Conservation (phyloP, 2,888 invertebrate species). For the Germaria angustata region DNA sequence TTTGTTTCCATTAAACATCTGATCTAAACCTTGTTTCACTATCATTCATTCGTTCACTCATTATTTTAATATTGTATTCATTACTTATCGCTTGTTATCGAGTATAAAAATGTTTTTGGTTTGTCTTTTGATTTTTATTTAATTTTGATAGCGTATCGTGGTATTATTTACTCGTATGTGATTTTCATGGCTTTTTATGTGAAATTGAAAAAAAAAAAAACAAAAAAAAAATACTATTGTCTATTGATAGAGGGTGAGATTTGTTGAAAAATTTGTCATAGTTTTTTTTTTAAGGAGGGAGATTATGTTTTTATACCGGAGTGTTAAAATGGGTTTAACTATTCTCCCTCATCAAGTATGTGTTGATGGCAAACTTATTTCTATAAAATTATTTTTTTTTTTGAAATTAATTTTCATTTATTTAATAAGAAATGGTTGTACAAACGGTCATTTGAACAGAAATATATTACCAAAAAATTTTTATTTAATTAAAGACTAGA, state of each 20-base stretch:
- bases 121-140: slow-evolving; percentile 61
- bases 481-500: too few species aligned
- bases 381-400: slow-evolving; percentile 31
- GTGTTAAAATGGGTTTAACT: slow-evolving; percentile 32
- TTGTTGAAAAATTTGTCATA: slow-evolving; percentile 50
- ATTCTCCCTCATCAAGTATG: slow-evolving; percentile 32
- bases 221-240: background rate
- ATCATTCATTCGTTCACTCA: slow-evolving; percentile 1
- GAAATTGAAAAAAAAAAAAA: too few species aligned
- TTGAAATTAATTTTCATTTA: slow-evolving; percentile 40
- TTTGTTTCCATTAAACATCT: slow-evolving; percentile 40
- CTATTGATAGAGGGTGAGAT: slow-evolving; percentile 53
- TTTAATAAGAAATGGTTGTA: too few species aligned
- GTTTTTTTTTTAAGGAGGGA: slow-evolving; percentile 45
- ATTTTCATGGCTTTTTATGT: slow-evolving; percentile 59
- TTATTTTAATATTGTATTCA: slow-evolving; percentile 59
- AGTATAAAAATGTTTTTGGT: slow-evolving; percentile 53
- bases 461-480: too few species aligned
- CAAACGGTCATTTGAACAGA: too few species aligned
- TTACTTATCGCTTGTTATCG: slow-evolving; percentile 52
- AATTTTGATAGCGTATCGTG: slow-evolving; percentile 56
- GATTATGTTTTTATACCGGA: background rate
- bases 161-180: slow-evolving; percentile 63
- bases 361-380: slow-evolving; percentile 59
- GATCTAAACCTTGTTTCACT: slow-evolving; percentile 28